phyloP scores from a whole-genome alignment of 2,113 vertebrate genomes.

The Lanius ludovicianus region DNA sequence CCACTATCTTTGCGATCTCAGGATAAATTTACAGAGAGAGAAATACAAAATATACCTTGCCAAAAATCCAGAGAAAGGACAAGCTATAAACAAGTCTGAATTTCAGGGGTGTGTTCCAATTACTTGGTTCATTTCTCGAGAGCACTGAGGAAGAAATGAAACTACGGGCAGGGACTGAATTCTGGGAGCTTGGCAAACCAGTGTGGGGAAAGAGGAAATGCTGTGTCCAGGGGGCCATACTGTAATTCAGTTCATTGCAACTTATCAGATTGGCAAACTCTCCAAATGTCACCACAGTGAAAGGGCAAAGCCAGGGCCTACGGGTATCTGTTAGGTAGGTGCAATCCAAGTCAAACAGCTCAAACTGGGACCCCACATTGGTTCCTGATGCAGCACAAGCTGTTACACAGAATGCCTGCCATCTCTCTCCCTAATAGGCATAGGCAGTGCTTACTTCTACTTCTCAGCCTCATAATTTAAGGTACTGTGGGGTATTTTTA shows the following conservation, averaged over 20 bases:
- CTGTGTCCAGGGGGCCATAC: background rate
- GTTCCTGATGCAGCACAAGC: background rate
- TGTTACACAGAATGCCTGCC: background rate
- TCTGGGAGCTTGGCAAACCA: background rate
- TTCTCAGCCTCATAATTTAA: background rate
- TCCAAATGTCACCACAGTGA: background rate
- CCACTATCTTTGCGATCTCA: background rate
- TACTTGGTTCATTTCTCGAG: background rate
- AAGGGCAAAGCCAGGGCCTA: background rate
- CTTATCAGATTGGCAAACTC: background rate
- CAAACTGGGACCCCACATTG: background rate
- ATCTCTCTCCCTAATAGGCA: background rate
- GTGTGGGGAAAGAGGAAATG: background rate
- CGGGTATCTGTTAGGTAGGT: background rate
- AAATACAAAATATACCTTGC: background rate
- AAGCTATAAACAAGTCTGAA: background rate
- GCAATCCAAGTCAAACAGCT: background rate
- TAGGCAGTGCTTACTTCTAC: background rate
- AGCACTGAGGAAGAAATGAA: background rate
- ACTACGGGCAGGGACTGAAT: background rate
- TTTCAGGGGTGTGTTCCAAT: background rate
- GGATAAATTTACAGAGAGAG: background rate
- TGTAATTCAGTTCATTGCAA: background rate
- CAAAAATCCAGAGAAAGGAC: background rate
- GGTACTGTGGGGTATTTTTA: accelerated